Evolutionary conservation across 2,888 invertebrate species (phyloP), one percentile per base, ranked within the genome.

Genomic region (Mimumesa dahlbomi): DNA sequence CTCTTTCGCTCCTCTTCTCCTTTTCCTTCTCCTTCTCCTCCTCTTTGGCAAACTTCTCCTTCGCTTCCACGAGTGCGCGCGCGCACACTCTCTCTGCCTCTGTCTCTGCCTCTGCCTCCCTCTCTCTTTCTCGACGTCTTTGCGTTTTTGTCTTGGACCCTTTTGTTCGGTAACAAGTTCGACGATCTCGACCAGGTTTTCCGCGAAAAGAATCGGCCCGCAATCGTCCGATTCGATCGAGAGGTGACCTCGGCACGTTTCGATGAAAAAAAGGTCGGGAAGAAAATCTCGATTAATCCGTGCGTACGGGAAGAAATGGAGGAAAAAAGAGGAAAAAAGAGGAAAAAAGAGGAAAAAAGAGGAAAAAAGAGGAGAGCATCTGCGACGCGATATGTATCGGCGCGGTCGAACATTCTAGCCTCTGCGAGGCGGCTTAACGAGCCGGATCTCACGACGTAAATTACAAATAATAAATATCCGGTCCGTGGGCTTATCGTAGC

Each of bases 391-490:
- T 66, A 54, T 7, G 9, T 45, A 62, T 57, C 69, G 19, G 9
- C 19, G 1, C 1, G 3, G 25, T 22, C 25, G 25, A 45, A 19
- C 19, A 3, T 46, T 54, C 62, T 73, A 70, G 61, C 67, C 64
- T 40, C 67, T 40, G 25, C 25, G 63, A 61, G 73, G 42, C 21
- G 43, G 45, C 48, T 75, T 79, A 79, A 80, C 77, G 79, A 80
- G 77, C 69, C 71, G 63, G 75, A 70, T 73, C 80, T 77, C 79
- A 63, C 70, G 67, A 75, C 79, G 83, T 84, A 81, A 86, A 84
- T 86, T 86, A 86, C 84, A 82, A 87, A 86, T 85, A 83, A 85
- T 86, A 86, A 86, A 85, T 86, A 83, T 84, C 79, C 78, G 67
- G 68, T 61, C 76, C 56, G 74, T 54, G 49, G 73, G 67, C 82